These are phyloP conservation scores for Lophotriccus pileatus DNA, from an alignment of 2,797 vertebrate genomes.

Conservation along the genomic window DNA sequence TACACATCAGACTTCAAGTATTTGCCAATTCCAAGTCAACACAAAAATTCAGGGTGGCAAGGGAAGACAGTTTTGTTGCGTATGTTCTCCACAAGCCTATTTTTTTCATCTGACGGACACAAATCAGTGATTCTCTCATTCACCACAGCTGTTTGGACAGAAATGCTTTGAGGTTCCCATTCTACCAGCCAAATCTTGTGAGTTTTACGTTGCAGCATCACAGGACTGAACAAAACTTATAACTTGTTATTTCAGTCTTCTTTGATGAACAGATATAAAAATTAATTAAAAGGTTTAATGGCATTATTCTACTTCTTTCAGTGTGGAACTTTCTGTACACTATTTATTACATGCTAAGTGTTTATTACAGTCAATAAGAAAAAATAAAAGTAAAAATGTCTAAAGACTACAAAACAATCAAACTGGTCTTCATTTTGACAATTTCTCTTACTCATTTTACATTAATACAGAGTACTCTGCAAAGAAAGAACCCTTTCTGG, in stretches of 20 bases:
- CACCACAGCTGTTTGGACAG: background rate
- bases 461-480: background rate
- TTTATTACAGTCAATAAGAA: background rate
- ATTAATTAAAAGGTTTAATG: slow-evolving; percentile 16
- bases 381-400: background rate
- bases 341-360: background rate
- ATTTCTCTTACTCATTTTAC: background rate
- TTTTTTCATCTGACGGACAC: background rate
- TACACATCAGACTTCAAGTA: background rate
- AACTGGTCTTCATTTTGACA: background rate
- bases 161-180: background rate
- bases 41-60: background rate
- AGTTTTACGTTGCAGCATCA: background rate
- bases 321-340: background rate
- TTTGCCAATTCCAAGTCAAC: background rate
- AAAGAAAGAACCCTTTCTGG: background rate
- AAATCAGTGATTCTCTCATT: background rate
- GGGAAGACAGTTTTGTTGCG: background rate
- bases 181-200: slow-evolving; percentile 1
- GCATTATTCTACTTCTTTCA: slow-evolving; percentile 5
- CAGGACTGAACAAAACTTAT: background rate
- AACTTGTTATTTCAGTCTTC: slow-evolving; percentile 18
- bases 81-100: background rate
- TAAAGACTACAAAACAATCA: background rate
- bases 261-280: slow-evolving; percentile 26